Evolutionary conservation across 1,140 invertebrate species (phyloP).

Genomic region (Bombus waltoni): DNA sequence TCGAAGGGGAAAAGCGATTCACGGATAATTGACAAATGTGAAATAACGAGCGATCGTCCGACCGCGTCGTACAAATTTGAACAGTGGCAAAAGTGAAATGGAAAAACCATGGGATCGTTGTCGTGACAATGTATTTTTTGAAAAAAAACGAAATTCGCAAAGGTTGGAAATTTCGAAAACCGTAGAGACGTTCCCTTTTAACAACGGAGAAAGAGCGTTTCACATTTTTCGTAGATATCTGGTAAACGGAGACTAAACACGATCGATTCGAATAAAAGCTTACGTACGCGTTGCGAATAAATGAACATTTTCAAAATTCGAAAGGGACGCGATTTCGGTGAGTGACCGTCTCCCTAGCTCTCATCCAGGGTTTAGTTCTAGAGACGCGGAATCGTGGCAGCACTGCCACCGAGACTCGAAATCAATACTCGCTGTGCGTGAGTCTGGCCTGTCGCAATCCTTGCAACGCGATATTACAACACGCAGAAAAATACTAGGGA

Average conservation of each 20-base stretch:
- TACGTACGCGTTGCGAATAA: background rate
- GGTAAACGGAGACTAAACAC: too few species aligned
- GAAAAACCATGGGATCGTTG: too few species aligned
- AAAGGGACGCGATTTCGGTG: conserved; percentile 1
- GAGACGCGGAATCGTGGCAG: conserved; percentile 76
- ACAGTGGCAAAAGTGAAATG: fast-evolving
- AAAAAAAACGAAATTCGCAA: too few species aligned
- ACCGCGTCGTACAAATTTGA: too few species aligned
- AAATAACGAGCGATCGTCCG: too few species aligned
- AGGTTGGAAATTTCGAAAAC: too few species aligned
- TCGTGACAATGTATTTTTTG: too few species aligned
- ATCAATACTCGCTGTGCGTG: conserved; percentile 81
- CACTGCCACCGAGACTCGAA: conserved; percentile 76
- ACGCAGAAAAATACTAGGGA: conserved; percentile 57
- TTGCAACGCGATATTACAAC: conserved; percentile 73
- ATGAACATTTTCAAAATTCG: background rate
- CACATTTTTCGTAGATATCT: too few species aligned
- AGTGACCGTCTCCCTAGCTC: conserved; percentile 23
- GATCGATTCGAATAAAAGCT: too few species aligned
- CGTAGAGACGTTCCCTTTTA: too few species aligned
- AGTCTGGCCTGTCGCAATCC: conserved; percentile 75
- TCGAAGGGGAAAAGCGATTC: background rate
- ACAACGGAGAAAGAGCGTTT: too few species aligned
- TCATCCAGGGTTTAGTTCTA: conserved; percentile 76
- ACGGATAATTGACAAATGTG: background rate